These are phyloP conservation scores for Hyles vespertilio DNA, from an alignment of 1,140 invertebrate species.

Conservation along the genomic window DNA sequence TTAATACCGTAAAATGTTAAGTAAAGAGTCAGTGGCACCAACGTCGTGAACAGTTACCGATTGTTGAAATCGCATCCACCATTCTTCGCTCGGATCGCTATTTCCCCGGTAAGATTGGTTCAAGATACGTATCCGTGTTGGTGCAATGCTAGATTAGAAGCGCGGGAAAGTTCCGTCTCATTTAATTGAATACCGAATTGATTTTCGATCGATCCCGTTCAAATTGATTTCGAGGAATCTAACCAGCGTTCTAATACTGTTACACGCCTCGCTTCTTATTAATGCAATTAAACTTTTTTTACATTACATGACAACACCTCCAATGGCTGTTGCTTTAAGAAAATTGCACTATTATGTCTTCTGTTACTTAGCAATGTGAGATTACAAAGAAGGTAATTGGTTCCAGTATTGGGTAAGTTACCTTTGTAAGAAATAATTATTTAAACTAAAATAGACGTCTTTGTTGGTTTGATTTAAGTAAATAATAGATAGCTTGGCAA, in stretches of 20 bases:
- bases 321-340: constrained; percentile 2
- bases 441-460: too few relatives aligned
- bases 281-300: constrained; percentile 43
- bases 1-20: constrained; percentile 35
- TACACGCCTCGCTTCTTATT: constrained; percentile 34
- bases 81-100: constrained; percentile 63
- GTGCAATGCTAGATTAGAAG: constrained; percentile 65
- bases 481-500: too few relatives aligned
- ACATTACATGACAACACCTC: constrained; percentile 1
- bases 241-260: constrained; percentile 44
- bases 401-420: too few relatives aligned
- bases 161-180: constrained; percentile 56
- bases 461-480: too few relatives aligned
- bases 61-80: constrained; percentile 55
- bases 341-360: constrained; percentile 3
- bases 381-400: too few relatives aligned
- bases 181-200: constrained; percentile 64
- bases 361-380: background rate
- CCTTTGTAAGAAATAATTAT: too few relatives aligned
- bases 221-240: constrained; percentile 47
- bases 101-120: constrained; percentile 62
- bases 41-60: constrained; percentile 51
- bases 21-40: constrained; percentile 34
- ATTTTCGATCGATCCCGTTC: constrained; percentile 56
- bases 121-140: constrained; percentile 47